Conservation (phyloP, 2,113 vertebrate species). For the Plotosus lineatus region DNA sequence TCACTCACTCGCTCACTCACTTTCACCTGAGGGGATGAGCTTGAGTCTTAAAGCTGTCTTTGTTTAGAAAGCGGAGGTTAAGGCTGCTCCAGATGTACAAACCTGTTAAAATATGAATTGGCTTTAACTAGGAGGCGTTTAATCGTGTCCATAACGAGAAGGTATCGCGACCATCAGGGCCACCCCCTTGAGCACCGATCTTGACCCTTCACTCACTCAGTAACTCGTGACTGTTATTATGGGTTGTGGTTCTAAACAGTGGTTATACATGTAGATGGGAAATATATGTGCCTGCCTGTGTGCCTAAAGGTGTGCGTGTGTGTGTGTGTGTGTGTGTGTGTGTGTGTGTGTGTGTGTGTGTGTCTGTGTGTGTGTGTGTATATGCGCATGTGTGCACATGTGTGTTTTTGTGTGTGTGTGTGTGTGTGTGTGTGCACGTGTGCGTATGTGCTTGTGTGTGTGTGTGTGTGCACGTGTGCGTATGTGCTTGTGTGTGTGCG, state of each 20-base stretch:
- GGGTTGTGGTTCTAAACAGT: conserved; percentile 36
- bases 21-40: conserved; percentile 70
- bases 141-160: conserved; percentile 61
- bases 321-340: conserved; percentile 13
- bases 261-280: neutral
- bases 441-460: neutral
- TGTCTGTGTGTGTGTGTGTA: neutral
- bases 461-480: neutral
- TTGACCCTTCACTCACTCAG: neutral
- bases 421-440: neutral
- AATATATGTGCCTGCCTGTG: neutral
- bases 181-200: neutral
- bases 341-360: neutral
- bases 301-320: neutral
- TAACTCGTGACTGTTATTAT: neutral
- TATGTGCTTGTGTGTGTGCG: conserved; percentile 3
- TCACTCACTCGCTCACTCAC: conserved; percentile 48
- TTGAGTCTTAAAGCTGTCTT: conserved; percentile 66
- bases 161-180: conserved; percentile 62
- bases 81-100: conserved; percentile 72
- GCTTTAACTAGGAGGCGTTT: conserved; percentile 25
- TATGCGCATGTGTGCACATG: neutral
- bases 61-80: conserved; percentile 68
- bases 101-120: conserved; percentile 71
- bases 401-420: conserved; percentile 10